A percentile compares a stretch with the other conserved stretches of the same genome.
phyloP scores from a whole-genome alignment of 2,797 vertebrate genomes.

The Triplophysa bombifrons region DNA sequence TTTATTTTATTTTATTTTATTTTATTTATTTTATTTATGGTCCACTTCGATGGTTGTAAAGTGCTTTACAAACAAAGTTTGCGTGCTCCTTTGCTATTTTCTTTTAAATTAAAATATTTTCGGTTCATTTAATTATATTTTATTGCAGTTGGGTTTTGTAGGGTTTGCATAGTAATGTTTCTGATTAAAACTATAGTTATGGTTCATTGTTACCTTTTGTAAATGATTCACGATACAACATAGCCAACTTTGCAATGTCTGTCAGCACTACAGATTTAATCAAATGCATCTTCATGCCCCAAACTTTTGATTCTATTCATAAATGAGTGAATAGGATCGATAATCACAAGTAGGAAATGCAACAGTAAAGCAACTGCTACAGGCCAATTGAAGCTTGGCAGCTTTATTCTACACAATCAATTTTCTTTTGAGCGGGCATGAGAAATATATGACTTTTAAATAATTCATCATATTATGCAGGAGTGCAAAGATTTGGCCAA shows the following conservation, averaged over 20 bases:
- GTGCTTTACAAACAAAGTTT: too few species aligned
- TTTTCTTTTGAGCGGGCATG: slow-evolving; percentile 32
- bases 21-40: too few species aligned
- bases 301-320: slow-evolving; percentile 15
- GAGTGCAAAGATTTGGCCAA: slow-evolving; percentile 10
- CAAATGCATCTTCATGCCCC: not conserved
- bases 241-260: not conserved
- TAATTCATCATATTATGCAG: slow-evolving; percentile 33
- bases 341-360: not conserved
- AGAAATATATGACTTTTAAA: slow-evolving; percentile 40
- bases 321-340: slow-evolving; percentile 4
- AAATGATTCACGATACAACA: too few species aligned
- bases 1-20: too few species aligned
- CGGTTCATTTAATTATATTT: too few species aligned
- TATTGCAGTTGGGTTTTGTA: too few species aligned
- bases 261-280: not conserved
- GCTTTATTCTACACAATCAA: slow-evolving; percentile 28
- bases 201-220: too few species aligned
- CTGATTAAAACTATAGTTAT: too few species aligned
- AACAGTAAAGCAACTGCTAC: slow-evolving; percentile 12
- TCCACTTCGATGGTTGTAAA: too few species aligned
- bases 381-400: slow-evolving; percentile 20
- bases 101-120: too few species aligned
- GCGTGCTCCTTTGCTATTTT: too few species aligned
- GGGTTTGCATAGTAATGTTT: too few species aligned